A percentile compares a stretch with the other conserved stretches of the same genome.
Conservation (phyloP, 2,113 vertebrate genomes). For the Chloroceryle aenea region DNA sequence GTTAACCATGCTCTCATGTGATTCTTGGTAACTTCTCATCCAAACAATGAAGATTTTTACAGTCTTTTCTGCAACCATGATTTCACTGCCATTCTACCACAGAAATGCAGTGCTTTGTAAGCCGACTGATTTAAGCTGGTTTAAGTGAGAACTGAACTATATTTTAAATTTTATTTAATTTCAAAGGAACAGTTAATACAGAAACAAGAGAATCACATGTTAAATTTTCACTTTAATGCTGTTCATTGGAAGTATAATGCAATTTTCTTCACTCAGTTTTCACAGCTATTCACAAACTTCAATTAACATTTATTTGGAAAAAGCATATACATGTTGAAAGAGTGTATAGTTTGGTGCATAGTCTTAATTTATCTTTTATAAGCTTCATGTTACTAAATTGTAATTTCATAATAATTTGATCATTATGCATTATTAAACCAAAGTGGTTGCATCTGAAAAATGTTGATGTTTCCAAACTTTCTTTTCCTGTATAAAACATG, state of each 20-base stretch:
- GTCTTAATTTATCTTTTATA: background rate
- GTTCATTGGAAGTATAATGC: background rate
- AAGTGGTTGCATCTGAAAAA: background rate
- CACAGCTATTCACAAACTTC: background rate
- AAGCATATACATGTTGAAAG: background rate
- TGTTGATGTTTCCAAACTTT: background rate
- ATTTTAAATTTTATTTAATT: background rate
- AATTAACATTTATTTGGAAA: background rate
- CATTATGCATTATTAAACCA: background rate
- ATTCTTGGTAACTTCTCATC: background rate
- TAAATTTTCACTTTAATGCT: background rate
- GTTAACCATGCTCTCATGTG: background rate
- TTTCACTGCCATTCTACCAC: background rate
- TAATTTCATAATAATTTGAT: background rate
- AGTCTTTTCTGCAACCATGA: background rate
- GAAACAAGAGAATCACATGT: background rate
- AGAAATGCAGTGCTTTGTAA: background rate
- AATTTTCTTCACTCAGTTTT: background rate
- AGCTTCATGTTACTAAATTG: background rate
- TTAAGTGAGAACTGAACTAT: background rate
- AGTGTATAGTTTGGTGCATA: background rate
- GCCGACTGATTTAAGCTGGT: background rate
- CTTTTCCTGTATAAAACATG: background rate
- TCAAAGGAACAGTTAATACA: background rate
- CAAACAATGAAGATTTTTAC: background rate